These are phyloP conservation scores for Resseliella maxima DNA, from an alignment of 2,888 invertebrate genomes.

Conservation along the genomic window DNA sequence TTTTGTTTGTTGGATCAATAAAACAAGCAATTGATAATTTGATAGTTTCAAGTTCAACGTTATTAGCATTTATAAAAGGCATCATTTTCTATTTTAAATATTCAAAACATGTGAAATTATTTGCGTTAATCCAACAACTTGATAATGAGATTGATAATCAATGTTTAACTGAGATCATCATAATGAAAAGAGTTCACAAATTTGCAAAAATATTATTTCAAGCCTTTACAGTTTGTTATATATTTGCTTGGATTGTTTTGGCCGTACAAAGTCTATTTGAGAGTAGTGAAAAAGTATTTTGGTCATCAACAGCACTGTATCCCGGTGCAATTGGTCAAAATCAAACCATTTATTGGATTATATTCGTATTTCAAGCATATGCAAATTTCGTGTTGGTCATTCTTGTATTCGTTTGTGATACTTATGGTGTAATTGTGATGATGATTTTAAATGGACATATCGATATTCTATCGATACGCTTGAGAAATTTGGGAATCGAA, in stretches of 20 bases:
- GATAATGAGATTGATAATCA: neutral
- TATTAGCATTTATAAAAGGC: neutral
- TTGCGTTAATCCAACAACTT: neutral
- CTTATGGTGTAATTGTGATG: neutral
- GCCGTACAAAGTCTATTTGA: neutral
- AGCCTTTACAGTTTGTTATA: neutral
- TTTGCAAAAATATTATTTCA: neutral
- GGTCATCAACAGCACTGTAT: conserved; percentile 17
- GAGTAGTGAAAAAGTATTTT: neutral
- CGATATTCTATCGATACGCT: neutral
- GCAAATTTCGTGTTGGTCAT: neutral
- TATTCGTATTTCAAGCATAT: conserved; percentile 7
- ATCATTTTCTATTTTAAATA: neutral
- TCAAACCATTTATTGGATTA: neutral
- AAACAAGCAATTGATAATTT: conserved; percentile 8
- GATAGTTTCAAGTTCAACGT: neutral
- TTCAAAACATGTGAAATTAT: neutral
- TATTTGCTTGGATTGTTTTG: conserved; percentile 5
- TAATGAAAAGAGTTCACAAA: neutral
- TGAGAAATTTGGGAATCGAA: neutral
- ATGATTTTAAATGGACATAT: neutral
- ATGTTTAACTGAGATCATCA: neutral
- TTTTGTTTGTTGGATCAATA: neutral
- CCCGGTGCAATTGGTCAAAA: conserved; percentile 4
- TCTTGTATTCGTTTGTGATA: neutral